These are phyloP conservation scores for Arremon brunneinucha DNA, from an alignment of 2,797 vertebrate species.

Conservation along the genomic window DNA sequence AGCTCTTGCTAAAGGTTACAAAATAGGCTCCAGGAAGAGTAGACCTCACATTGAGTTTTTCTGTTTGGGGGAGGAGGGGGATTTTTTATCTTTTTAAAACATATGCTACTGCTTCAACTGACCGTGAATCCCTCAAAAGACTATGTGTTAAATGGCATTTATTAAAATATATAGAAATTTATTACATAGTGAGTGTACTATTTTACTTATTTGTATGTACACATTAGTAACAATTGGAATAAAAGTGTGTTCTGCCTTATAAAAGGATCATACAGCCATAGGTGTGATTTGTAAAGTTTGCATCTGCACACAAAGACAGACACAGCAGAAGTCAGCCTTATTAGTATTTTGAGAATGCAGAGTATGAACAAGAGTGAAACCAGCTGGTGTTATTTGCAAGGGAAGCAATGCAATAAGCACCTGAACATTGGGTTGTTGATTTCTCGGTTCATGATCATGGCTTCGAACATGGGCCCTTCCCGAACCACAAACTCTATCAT, in stretches of 20 bases:
- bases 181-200: not conserved
- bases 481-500: constrained; percentile 99
- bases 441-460: constrained; percentile 99
- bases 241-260: not conserved
- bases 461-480: constrained; percentile 99
- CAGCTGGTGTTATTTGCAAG: accelerated
- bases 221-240: not conserved
- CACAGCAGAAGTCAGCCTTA: not conserved
- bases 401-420: constrained; percentile 66
- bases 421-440: constrained; percentile 99
- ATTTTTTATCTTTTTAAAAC: not conserved
- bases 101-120: not conserved
- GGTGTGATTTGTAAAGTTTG: not conserved
- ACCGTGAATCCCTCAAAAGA: not conserved
- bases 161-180: not conserved
- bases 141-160: not conserved
- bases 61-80: accelerated
- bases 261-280: not conserved
- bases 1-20: not conserved
- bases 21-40: not conserved
- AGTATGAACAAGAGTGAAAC: not conserved
- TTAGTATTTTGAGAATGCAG: not conserved
- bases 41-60: not conserved
- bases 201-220: not conserved
- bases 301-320: not conserved